Conservation (phyloP, 2,888 invertebrate species). For the Dioctria rufipes region DNA sequence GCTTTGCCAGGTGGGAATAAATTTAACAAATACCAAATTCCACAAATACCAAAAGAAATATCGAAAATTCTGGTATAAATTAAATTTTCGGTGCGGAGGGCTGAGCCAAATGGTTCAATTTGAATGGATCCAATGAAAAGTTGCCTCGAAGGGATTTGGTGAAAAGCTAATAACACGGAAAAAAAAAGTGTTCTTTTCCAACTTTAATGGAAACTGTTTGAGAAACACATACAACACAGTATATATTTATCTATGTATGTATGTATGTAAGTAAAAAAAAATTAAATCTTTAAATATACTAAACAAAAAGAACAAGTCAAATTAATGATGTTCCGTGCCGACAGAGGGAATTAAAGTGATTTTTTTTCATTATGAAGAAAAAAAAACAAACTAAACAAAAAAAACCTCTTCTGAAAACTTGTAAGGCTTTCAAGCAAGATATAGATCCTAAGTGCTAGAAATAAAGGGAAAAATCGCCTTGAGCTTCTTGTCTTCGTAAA, state of each 20-base stretch:
- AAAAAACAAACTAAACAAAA: no score
- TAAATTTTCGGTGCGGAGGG: neutral
- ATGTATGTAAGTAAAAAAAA: no score
- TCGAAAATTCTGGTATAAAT: neutral
- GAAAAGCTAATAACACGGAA: neutral
- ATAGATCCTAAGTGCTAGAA: neutral
- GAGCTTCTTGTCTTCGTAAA: no score
- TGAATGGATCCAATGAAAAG: neutral
- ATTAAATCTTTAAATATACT: no score
- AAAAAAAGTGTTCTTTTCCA: no score
- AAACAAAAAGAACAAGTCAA: neutral
- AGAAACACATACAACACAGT: no score
- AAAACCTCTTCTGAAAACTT: no score
- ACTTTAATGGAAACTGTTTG: no score
- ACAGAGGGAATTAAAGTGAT: neutral
- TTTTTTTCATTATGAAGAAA: neutral
- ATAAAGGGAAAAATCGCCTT: no score
- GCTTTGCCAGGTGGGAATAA: neutral
- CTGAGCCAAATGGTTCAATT: neutral
- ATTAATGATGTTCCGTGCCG: neutral
- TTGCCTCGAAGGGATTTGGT: neutral
- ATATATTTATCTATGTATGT: no score
- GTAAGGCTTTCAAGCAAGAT: neutral
- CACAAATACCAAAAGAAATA: neutral
- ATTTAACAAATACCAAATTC: neutral